Evolutionary conservation across 2,797 vertebrate genomes (phyloP).

Genomic region (Potorous gilbertii): DNA sequence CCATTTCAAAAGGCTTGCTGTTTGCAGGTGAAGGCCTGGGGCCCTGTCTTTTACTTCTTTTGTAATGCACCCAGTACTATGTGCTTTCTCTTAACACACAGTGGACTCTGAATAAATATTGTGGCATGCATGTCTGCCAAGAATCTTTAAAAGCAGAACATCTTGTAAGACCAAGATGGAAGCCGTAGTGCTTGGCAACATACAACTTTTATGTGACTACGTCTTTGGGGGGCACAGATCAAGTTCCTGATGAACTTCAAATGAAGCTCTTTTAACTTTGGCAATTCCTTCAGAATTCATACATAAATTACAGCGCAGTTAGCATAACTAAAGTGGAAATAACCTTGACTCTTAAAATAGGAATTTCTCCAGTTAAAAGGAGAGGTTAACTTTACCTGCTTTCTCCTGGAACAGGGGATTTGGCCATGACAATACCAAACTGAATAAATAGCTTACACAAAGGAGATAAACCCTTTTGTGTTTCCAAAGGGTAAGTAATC

Average conservation of each 20-base stretch:
- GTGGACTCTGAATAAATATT: not conserved
- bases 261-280: conserved; percentile 50
- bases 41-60: not conserved
- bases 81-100: not conserved
- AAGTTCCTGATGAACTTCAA: conserved; percentile 49
- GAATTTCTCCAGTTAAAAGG: conserved; percentile 29
- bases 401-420: not conserved
- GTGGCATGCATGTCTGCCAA: not conserved
- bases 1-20: too few relatives aligned
- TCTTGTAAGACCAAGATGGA: not conserved
- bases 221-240: conserved; percentile 12
- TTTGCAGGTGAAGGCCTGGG: not conserved
- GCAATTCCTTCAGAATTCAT: conserved; percentile 41
- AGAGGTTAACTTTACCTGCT: conserved; percentile 24
- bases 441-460: conserved; percentile 29
- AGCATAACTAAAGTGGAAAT: conserved; percentile 39
- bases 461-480: not conserved
- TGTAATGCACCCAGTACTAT: not conserved
- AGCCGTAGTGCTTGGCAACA: not conserved
- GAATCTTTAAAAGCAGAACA: conserved; percentile 9
- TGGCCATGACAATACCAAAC: conserved; percentile 15
- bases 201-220: conserved; percentile 13
- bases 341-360: conserved; percentile 41
- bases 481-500: not conserved
- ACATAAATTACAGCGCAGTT: conserved; percentile 49